A percentile compares a stretch with the other conserved stretches of the same genome.
These are phyloP conservation scores for Anhinga rufa DNA, from an alignment of 2,113 vertebrate genomes.

Conservation along the genomic window DNA sequence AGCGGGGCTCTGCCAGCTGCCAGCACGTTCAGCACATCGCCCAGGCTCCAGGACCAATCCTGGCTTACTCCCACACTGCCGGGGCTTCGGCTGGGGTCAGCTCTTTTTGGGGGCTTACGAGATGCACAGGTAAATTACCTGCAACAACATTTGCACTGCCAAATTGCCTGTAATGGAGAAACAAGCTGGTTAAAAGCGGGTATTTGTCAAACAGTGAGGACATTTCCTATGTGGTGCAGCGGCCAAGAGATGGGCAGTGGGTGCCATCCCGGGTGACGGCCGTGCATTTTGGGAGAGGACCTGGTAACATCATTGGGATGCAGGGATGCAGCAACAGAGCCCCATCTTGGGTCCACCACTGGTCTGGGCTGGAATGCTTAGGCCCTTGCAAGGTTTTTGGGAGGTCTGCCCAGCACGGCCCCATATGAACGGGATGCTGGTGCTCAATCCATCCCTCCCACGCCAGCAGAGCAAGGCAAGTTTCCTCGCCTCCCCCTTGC, in stretches of 20 bases:
- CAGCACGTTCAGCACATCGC: neutral
- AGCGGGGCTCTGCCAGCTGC: neutral
- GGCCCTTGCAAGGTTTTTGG: neutral
- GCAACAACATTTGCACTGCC: neutral
- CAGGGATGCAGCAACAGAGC: neutral
- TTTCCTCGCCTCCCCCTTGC: neutral
- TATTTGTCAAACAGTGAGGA: neutral
- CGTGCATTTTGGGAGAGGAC: accelerated
- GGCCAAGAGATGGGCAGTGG: neutral
- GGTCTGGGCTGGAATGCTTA: neutral
- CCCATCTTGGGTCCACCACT: accelerated
- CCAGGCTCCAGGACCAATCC: neutral
- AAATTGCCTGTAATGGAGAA: neutral
- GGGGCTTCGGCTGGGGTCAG: neutral
- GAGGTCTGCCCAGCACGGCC: neutral
- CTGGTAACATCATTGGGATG: accelerated
- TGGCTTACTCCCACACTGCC: neutral
- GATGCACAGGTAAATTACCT: neutral
- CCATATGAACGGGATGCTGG: accelerated
- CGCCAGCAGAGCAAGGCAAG: neutral
- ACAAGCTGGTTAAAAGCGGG: neutral
- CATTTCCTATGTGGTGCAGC: neutral
- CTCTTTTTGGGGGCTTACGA: neutral
- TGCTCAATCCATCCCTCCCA: neutral
- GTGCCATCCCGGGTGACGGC: neutral